These are phyloP conservation scores for Drosophila pandora DNA, from an alignment of 1,140 invertebrate genomes.

Conservation along the genomic window DNA sequence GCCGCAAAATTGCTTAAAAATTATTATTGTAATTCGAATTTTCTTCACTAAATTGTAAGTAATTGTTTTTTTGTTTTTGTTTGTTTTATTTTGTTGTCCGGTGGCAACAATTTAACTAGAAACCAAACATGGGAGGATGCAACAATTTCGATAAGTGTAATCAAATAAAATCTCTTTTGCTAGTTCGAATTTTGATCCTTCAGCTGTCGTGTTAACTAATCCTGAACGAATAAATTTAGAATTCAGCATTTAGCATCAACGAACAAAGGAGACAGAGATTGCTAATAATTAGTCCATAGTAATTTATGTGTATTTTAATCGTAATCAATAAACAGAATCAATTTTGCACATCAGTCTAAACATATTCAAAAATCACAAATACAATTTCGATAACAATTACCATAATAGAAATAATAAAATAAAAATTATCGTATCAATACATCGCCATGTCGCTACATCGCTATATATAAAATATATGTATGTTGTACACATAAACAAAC, in stretches of 20 bases:
- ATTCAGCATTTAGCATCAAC: slow-evolving; percentile 26
- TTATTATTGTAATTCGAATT: slow-evolving; percentile 73
- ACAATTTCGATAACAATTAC: slow-evolving; percentile 82
- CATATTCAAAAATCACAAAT: slow-evolving; percentile 82
- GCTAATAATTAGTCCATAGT: slow-evolving; percentile 43
- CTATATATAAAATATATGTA: slow-evolving; percentile 60
- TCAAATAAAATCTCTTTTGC: slow-evolving; percentile 27
- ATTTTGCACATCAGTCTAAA: slow-evolving; percentile 82
- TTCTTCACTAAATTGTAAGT: slow-evolving; percentile 54
- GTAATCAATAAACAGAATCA: slow-evolving; percentile 75
- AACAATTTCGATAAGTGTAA: slow-evolving; percentile 37
- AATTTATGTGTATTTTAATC: slow-evolving; percentile 60
- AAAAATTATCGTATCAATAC: slow-evolving; percentile 70
- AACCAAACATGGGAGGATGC: slow-evolving; percentile 51
- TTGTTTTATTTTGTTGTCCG: slow-evolving; percentile 14
- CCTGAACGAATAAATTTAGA: slow-evolving; percentile 54
- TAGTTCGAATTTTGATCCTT: slow-evolving; percentile 22
- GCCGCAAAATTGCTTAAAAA: slow-evolving; percentile 76
- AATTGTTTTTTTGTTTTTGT: slow-evolving; percentile 10
- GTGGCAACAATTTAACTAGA: slow-evolving; percentile 53
- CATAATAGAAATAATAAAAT: slow-evolving; percentile 80
- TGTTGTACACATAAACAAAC: slow-evolving; percentile 42
- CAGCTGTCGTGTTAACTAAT: slow-evolving; percentile 37
- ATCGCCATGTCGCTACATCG: slow-evolving; percentile 19
- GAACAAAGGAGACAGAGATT: slow-evolving; percentile 32